Evolutionary conservation across 2,888 invertebrate genomes (phyloP).

Genomic region (Drosophila flavopinicola): DNA sequence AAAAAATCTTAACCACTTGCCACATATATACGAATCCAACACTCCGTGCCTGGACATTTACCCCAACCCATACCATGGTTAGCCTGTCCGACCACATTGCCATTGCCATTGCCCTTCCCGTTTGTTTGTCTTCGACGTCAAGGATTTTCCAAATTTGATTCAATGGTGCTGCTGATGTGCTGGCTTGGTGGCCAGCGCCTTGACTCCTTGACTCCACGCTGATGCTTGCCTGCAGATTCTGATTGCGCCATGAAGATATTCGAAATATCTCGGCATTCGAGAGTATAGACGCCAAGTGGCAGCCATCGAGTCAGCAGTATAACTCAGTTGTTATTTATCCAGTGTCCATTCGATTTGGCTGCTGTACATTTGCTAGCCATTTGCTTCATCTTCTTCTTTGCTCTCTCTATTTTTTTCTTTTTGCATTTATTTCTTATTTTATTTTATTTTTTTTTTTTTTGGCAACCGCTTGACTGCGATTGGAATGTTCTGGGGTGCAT

Average conservation of each 20-base stretch:
- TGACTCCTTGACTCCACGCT: constrained; percentile 28
- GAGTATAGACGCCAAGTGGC: constrained; percentile 29
- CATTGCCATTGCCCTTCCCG: constrained; percentile 48
- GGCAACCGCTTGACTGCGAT: constrained; percentile 67
- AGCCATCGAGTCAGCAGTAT: constrained; percentile 59
- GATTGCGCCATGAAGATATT: constrained; percentile 78
- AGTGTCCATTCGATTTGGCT: constrained; percentile 72
- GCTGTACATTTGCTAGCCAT: constrained; percentile 55
- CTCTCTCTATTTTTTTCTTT: constrained; percentile 8
- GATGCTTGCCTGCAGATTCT: constrained; percentile 53
- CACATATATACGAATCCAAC: constrained; percentile 47
- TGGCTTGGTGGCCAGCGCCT: constrained; percentile 14
- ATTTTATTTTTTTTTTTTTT: constrained; percentile 51
- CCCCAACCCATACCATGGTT: constrained; percentile 36
- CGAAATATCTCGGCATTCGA: constrained; percentile 59
- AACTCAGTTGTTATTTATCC: constrained; percentile 77
- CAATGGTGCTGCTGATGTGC: constrained; percentile 41
- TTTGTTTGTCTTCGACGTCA: constrained; percentile 70
- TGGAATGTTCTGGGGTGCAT: constrained; percentile 70
- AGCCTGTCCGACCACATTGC: constrained; percentile 32
- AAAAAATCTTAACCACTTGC: constrained; percentile 79
- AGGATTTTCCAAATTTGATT: constrained; percentile 75
- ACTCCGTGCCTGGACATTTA: constrained; percentile 45
- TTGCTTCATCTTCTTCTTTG: constrained; percentile 39
- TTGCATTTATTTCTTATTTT: constrained; percentile 7